Evolutionary conservation across 2,797 vertebrate genomes (phyloP).

Genomic region (Mus minutoides): DNA sequence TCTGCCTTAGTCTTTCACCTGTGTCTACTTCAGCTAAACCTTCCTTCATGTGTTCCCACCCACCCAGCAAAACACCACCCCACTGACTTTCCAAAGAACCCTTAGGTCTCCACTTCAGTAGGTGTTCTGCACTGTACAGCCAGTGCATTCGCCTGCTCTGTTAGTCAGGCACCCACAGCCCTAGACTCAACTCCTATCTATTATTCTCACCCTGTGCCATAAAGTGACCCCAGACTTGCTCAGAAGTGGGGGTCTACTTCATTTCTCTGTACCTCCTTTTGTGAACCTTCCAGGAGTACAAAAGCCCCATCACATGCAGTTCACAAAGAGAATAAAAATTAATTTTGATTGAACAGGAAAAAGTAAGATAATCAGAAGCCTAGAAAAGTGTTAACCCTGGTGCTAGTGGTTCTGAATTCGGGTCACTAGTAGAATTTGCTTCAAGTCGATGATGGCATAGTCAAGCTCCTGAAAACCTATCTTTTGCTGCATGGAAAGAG

Average conservation of each 20-base stretch:
- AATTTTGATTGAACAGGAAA: neutral
- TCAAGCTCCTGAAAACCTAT: neutral
- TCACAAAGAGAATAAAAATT: neutral
- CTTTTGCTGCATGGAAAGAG: neutral
- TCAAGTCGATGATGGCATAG: neutral
- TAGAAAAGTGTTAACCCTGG: neutral
- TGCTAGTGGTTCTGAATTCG: too few species aligned
- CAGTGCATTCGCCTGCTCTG: neutral
- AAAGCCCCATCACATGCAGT: neutral
- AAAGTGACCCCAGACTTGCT: neutral
- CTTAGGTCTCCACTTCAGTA: neutral
- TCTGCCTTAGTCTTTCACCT: neutral
- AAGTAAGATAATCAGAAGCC: neutral
- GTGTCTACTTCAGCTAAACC: too few species aligned
- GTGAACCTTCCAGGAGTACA: neutral
- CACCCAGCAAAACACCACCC: too few species aligned
- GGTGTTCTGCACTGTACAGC: neutral
- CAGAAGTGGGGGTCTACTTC: neutral
- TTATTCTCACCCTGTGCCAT: neutral
- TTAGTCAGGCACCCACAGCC: neutral
- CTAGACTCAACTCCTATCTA: neutral
- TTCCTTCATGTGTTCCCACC: neutral
- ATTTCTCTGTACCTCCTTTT: neutral
- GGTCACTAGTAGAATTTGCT: neutral
- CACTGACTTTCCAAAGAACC: neutral